Evolutionary conservation across 2,888 invertebrate species (phyloP), one percentile per base, ranked within the genome.

Genomic region (Lithophane ornitopus): DNA sequence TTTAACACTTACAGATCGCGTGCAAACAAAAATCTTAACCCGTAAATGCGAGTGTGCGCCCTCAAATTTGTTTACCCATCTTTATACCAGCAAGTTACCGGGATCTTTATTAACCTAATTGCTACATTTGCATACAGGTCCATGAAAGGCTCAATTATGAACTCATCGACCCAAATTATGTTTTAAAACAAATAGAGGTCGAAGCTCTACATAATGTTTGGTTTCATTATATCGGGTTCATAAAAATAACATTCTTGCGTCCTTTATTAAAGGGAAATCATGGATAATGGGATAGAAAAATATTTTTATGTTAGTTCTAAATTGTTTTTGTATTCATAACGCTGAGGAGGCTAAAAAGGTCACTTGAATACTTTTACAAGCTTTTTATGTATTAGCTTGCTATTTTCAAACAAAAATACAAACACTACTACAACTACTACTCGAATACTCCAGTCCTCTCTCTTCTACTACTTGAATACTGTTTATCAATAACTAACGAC

Each of bases 71-170:
- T 89, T 89, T 89, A 90, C 88, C 89, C 89, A 86, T 91, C 92
- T 91, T 90, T 92, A 90, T 89, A 90, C 88, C 89, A 85, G 88
- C 87, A 88, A 90, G 91, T 87, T 90, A 88, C 84, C 76, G 68
- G 90, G 90, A 91, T 89, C 91, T 93, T 93, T 94, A 92, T 94
- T 93, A 93, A 90, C 91, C 91, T 94, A 94, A 94, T 94, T 93
- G 93, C 92, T 87, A 92, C 92, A 95, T 95, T 95, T 95, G 93
- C 94, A 94, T 95, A 84, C 61, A 28, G 89, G 90, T 91, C 91
- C 92, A 89, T 91, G 90, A 91, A 91, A 91, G 92, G 88, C 89
- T 91, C 92, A 93, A 93, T 95, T 94, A 93, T 90, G 89, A 88
- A 86, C 89, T 91, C 93, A 92, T 93, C 91, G 91, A 90, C 87